phyloP scores from a whole-genome alignment of 1,140 invertebrate genomes.

The Zaprionus lachaisei region DNA sequence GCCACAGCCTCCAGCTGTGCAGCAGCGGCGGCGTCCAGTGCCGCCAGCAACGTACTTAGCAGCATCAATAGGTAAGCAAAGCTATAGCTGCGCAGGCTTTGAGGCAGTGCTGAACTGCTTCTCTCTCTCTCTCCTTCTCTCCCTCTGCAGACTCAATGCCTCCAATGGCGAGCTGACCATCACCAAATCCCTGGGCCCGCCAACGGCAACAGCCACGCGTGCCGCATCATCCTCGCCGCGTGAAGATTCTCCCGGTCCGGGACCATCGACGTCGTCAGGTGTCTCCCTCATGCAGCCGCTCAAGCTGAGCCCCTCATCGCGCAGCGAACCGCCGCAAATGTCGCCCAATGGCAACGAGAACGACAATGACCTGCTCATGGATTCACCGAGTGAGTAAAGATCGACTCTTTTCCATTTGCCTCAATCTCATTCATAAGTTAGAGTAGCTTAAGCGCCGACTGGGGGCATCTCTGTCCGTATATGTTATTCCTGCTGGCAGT shows the following conservation, averaged over 20 bases:
- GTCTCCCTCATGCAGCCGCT: conserved; percentile 72
- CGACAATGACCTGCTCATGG: conserved; percentile 89
- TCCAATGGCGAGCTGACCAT: conserved; percentile 92
- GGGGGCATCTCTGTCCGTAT: neutral
- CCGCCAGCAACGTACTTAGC: conserved; percentile 84
- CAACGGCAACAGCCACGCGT: conserved; percentile 86
- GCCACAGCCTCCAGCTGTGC: conserved; percentile 39
- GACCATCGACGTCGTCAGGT: conserved; percentile 70
- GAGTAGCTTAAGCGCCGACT: neutral
- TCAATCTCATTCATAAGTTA: neutral
- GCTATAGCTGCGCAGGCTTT: neutral
- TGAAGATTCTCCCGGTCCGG: conserved; percentile 68
- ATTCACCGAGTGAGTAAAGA: conserved; percentile 91
- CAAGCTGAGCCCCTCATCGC: conserved; percentile 72
- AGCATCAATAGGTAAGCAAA: conserved; percentile 85
- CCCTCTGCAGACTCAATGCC: conserved; percentile 87
- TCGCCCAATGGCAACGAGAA: conserved; percentile 86
- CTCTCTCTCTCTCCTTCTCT: neutral
- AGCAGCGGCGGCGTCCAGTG: conserved; percentile 48
- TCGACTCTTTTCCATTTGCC: conserved; percentile 60
- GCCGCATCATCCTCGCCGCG: conserved; percentile 86
- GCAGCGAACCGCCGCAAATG: conserved; percentile 78
- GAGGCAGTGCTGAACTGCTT: neutral
- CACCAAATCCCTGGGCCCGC: conserved; percentile 89
- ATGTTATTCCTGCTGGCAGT: too few relatives aligned